These are phyloP conservation scores for Corydoras maculifer DNA, from an alignment of 2,113 vertebrate genomes.

Conservation along the genomic window DNA sequence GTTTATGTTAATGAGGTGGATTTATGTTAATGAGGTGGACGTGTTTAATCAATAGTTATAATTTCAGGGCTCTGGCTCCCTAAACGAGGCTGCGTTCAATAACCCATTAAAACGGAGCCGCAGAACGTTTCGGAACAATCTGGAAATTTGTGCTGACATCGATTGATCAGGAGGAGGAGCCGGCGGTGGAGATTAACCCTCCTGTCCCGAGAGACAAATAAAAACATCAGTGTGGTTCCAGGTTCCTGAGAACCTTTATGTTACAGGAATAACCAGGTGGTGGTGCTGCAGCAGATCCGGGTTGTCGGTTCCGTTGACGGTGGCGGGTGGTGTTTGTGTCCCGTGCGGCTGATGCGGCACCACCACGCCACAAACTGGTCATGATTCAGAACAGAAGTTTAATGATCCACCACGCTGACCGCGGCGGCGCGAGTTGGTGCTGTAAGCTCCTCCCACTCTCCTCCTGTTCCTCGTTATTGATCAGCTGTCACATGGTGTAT, in stretches of 20 bases:
- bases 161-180: constrained; percentile 70
- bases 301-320: too few relatives aligned
- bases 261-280: too few relatives aligned
- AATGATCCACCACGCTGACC: too few relatives aligned
- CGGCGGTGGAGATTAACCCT: constrained; percentile 71
- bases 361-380: too few relatives aligned
- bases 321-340: too few relatives aligned
- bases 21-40: background rate
- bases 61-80: background rate
- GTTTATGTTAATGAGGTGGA: background rate
- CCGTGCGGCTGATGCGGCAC: too few relatives aligned
- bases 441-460: too few relatives aligned
- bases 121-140: constrained; percentile 76
- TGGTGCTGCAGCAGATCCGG: too few relatives aligned
- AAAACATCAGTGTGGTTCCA: too few relatives aligned
- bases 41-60: background rate
- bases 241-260: too few relatives aligned
- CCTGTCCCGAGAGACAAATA: constrained; percentile 54
- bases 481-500: background rate
- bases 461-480: background rate
- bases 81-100: background rate
- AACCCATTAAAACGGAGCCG: background rate
- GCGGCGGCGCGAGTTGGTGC: too few relatives aligned
- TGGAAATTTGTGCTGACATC: constrained; percentile 78
- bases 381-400: too few relatives aligned